Percentiles rank a stretch among this genome's conserved stretches.
phyloP scores from a whole-genome alignment of 2,797 vertebrate species.

The Cynodonichthys magdalenae region DNA sequence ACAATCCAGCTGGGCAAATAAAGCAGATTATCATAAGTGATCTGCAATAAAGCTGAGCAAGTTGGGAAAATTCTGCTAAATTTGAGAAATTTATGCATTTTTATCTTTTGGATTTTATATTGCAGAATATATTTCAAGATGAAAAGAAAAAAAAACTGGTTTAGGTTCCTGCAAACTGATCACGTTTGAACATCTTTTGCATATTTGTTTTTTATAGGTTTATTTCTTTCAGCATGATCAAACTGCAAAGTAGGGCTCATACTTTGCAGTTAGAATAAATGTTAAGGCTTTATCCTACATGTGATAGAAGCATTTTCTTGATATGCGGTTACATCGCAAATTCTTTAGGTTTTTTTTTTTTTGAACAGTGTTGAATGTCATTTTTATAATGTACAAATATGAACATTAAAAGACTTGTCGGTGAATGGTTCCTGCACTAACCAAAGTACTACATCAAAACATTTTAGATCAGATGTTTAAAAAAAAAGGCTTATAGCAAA shows the following conservation, averaged over 20 bases:
- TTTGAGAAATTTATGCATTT: slow-evolving; percentile 17
- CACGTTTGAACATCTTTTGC: slow-evolving; percentile 48
- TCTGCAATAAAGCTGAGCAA: slow-evolving; percentile 24
- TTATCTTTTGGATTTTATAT: slow-evolving; percentile 39
- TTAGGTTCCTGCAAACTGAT: slow-evolving; percentile 44
- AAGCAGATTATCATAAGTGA: slow-evolving; percentile 26
- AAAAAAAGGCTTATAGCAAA: slow-evolving; percentile 22
- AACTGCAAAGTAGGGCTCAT: slow-evolving; percentile 19
- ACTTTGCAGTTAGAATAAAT: slow-evolving; percentile 24
- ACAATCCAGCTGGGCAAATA: slow-evolving; percentile 42
- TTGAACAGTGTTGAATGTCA: background rate
- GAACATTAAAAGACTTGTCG: slow-evolving; percentile 3
- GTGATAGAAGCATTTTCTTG: background rate
- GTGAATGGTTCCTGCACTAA: slow-evolving; percentile 16
- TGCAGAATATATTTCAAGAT: slow-evolving; percentile 27
- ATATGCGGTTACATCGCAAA: background rate
- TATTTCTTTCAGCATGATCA: slow-evolving; percentile 12
- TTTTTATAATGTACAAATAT: background rate
- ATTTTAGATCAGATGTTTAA: background rate
- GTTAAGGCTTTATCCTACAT: background rate
- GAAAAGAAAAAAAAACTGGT: slow-evolving; percentile 15
- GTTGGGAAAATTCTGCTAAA: slow-evolving; percentile 21
- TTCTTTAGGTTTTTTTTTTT: slow-evolving; percentile 3
- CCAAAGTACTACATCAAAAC: slow-evolving; percentile 2
- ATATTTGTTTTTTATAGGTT: background rate